These are phyloP conservation scores for Euschistus heros DNA, from an alignment of 1,140 invertebrate genomes.

Conservation along the genomic window DNA sequence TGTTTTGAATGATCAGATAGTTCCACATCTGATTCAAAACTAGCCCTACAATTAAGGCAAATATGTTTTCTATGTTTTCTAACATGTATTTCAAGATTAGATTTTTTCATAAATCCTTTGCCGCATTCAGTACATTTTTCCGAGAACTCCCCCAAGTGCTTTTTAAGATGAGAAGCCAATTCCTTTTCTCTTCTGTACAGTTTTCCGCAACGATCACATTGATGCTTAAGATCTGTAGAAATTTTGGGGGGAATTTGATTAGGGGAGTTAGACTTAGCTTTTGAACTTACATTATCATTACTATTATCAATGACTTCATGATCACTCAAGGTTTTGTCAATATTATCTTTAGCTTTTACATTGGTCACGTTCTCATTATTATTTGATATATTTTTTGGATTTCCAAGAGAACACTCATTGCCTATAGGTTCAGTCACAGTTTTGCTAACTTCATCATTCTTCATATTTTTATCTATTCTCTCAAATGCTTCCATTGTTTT, in stretches of 20 bases:
- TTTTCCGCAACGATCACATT: conserved; percentile 10
- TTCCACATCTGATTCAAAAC: neutral
- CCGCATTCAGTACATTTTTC: conserved; percentile 6
- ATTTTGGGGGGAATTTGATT: neutral
- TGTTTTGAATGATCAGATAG: neutral
- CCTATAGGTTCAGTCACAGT: neutral
- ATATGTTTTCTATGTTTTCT: conserved; percentile 5
- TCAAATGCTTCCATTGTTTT: no score
- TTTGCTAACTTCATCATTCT: neutral
- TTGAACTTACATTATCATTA: neutral
- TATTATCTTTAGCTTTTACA: neutral
- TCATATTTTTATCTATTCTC: no score
- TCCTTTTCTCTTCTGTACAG: neutral
- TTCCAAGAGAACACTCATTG: neutral
- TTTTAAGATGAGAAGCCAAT: neutral
- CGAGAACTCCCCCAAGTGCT: neutral
- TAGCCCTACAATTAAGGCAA: neutral
- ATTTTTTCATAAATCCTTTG: conserved; percentile 2
- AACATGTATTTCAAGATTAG: neutral
- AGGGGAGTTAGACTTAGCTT: neutral
- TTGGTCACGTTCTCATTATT: neutral
- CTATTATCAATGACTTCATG: neutral
- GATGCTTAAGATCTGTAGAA: neutral
- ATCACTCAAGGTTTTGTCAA: neutral
- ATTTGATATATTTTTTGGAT: neutral